Conservation (phyloP, 2,888 invertebrate genomes). For the Mantis religiosa region DNA sequence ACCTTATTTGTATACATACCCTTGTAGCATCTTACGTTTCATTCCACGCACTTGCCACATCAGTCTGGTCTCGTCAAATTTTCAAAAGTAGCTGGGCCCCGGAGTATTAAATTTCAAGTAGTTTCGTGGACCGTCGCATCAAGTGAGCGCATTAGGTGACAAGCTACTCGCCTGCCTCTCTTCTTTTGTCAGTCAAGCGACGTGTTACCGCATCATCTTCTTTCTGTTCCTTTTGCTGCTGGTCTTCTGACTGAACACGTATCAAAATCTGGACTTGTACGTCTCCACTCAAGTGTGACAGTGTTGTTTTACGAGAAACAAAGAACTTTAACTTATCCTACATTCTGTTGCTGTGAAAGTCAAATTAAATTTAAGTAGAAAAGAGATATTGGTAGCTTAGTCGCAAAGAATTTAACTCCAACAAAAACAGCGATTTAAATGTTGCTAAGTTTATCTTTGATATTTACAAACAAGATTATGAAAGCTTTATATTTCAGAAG, state of each 20-base stretch:
- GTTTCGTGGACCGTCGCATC: background rate
- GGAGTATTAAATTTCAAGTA: background rate
- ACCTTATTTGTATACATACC: background rate
- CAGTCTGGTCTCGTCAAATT: background rate
- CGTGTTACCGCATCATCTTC: background rate
- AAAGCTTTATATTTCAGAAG: too few relatives aligned
- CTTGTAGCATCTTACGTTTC: background rate
- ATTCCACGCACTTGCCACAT: background rate
- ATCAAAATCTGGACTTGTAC: background rate
- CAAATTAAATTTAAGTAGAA: too few relatives aligned
- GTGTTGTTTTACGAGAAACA: background rate
- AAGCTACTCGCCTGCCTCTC: background rate
- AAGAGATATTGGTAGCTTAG: too few relatives aligned
- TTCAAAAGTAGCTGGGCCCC: background rate
- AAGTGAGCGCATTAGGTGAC: background rate
- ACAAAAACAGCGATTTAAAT: too few relatives aligned
- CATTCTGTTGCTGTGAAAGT: too few relatives aligned
- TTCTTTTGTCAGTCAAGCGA: background rate
- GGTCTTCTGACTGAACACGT: background rate
- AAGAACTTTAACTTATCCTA: background rate
- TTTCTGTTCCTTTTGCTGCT: background rate
- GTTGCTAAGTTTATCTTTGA: too few relatives aligned
- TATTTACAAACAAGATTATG: too few relatives aligned
- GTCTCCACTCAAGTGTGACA: background rate
- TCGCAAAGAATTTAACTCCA: too few relatives aligned